These are phyloP conservation scores for Arothron firmamentum DNA, from an alignment of 2,113 vertebrate genomes.

Conservation along the genomic window DNA sequence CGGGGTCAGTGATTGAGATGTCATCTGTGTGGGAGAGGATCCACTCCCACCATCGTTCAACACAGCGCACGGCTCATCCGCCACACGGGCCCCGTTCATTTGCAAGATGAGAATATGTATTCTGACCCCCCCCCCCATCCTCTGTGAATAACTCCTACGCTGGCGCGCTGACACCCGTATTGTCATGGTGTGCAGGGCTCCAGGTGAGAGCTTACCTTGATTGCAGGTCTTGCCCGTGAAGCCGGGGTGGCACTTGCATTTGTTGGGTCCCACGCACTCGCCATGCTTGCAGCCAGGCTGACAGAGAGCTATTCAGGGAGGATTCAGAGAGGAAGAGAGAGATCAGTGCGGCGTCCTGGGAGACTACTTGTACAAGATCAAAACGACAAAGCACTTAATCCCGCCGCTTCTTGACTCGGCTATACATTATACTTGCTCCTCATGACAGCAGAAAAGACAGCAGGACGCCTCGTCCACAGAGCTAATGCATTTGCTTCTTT, in stretches of 20 bases:
- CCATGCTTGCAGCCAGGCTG: constrained; percentile 93
- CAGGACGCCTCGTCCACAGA: constrained; percentile 9
- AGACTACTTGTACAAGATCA: constrained; percentile 46
- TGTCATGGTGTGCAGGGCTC: neutral
- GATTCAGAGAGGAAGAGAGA: constrained; percentile 53
- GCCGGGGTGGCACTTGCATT: constrained; percentile 93
- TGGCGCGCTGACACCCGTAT: neutral
- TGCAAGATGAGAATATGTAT: neutral
- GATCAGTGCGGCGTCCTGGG: constrained; percentile 43
- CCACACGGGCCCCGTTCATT: neutral
- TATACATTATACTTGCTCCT: constrained; percentile 39
- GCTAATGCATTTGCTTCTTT: constrained; percentile 33
- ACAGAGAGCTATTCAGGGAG: constrained; percentile 81
- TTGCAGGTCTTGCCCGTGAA: constrained; percentile 96
- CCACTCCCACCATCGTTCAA: constrained; percentile 52
- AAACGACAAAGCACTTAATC: constrained; percentile 55
- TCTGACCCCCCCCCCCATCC: neutral
- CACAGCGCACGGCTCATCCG: constrained; percentile 37
- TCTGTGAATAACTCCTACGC: constrained; percentile 2
- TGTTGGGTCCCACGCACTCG: constrained; percentile 92
- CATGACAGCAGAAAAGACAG: constrained; percentile 24
- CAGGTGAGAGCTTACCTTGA: constrained; percentile 81
- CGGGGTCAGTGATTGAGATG: constrained; percentile 69
- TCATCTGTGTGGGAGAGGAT: constrained; percentile 59
- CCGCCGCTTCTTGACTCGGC: constrained; percentile 33